phyloP scores from a whole-genome alignment of 2,797 vertebrate genomes.

The Anniella stebbinsi region DNA sequence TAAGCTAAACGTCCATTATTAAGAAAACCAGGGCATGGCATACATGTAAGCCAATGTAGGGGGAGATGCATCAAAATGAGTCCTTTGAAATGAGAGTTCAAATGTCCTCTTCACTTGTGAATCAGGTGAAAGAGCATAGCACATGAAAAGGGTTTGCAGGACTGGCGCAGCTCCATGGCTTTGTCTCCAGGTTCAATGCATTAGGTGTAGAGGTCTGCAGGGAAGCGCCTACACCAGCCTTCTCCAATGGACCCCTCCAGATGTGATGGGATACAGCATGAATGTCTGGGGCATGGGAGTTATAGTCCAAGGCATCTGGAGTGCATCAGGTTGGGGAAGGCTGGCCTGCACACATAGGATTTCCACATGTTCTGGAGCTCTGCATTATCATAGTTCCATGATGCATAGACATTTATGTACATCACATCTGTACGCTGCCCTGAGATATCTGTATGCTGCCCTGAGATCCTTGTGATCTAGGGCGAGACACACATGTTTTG shows the following conservation, averaged over 20 bases:
- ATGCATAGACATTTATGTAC: background rate
- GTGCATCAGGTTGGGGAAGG: no score
- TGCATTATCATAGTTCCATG: background rate
- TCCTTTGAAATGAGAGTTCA: background rate
- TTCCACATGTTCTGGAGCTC: background rate
- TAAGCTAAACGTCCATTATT: background rate
- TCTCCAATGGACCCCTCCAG: no score
- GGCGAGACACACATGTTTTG: no score
- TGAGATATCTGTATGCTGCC: no score
- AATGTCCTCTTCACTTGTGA: background rate
- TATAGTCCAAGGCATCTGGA: no score
- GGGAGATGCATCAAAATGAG: background rate
- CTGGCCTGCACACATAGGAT: background rate
- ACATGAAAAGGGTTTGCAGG: background rate
- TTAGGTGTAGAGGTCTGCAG: no score
- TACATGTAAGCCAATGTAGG: background rate
- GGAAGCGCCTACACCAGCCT: no score
- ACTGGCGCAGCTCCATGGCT: background rate
- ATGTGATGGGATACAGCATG: no score
- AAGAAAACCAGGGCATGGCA: background rate
- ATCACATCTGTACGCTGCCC: no score
- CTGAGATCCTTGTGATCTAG: no score
- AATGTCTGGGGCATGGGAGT: no score
- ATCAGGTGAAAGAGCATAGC: background rate
- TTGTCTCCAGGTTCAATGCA: no score